Base-by-base conservation (phyloP, 2,113 vertebrate genomes). In the Panthera uncia region DNA sequence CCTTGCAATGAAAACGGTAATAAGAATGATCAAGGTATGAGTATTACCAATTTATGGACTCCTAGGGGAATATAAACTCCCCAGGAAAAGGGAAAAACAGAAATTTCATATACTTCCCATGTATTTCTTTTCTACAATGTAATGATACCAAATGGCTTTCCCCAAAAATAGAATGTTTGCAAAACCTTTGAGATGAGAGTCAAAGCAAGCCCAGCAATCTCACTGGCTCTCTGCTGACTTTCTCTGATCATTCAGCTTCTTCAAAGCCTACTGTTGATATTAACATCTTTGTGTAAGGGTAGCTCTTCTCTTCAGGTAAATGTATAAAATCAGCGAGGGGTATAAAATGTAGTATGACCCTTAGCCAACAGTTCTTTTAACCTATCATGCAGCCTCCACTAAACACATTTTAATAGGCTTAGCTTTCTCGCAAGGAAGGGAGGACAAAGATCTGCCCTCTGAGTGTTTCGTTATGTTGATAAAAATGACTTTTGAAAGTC, bases 401-500 rank as follows among this genome's bases (percentile, higher is more conserved):
- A 69, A 81, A 80, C 25, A 57, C 48, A 50, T 61, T 52, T 73
- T 55, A 63, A 21, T 23, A 45, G 7, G 21, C 45, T 57, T n/a
- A 74, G 27, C 18, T 83, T 68, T 90, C 25, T 83, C 27, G 55
- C 12, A 3, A 89, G 25, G 25, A 71, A 89, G 61, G 21, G 52
- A 78, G 55, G 68, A n/a, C 48, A 92, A 92, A 74, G 83, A 87
- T 57, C 48, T 86, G 25, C 83, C 16, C 14, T 23, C 86, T 82
- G 65, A 36, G 33, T 21, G n/a, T 78, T 87, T 95, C 95, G 57
- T 63, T 15, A 23, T 18, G 55, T 18, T 57, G 76, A 92, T 93
- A 80, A 96, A 73, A 95, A 78, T 29, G 8, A 31, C 36, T 92
- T 89, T 66, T 69, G 41, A 65, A 89, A 90, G 74, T 90, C 52